These are phyloP conservation scores for Notolabrus celidotus DNA, from an alignment of 2,797 vertebrate species.

Conservation along the genomic window DNA sequence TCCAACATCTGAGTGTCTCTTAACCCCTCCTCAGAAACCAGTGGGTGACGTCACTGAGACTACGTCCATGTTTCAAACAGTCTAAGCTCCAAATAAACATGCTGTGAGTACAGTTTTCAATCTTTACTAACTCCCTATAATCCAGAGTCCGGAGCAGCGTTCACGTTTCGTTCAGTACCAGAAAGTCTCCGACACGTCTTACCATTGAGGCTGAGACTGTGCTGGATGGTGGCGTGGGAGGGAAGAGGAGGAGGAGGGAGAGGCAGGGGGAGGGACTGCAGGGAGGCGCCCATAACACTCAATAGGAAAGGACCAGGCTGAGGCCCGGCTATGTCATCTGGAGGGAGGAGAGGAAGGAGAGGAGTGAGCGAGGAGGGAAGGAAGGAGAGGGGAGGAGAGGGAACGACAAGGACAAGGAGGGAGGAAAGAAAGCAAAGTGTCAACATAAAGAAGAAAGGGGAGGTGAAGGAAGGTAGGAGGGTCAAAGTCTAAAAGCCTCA, in stretches of 20 bases:
- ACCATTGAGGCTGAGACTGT: slow-evolving; percentile 89
- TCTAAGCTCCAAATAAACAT: no score
- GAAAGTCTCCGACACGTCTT: slow-evolving; percentile 48
- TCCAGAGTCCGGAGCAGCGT: neutral
- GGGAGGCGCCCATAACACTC: slow-evolving; percentile 94
- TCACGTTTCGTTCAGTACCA: slow-evolving; percentile 1
- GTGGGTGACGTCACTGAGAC: no score
- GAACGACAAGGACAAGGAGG: neutral
- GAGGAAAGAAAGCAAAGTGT: neutral
- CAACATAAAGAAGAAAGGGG: neutral
- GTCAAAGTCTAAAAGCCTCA: no score
- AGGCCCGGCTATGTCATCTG: slow-evolving; percentile 96
- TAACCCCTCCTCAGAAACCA: no score
- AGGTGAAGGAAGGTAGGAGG: neutral
- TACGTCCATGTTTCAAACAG: no score
- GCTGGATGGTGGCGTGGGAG: slow-evolving; percentile 94
- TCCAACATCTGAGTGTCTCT: no score
- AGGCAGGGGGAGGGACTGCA: slow-evolving; percentile 97
- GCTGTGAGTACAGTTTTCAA: no score
- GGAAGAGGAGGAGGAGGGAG: slow-evolving; percentile 95
- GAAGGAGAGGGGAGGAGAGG: neutral
- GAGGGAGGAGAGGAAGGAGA: slow-evolving; percentile 61
- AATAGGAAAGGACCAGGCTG: slow-evolving; percentile 94
- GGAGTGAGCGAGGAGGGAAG: neutral
- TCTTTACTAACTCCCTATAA: no score